Percentiles rank a stretch among this genome's conserved stretches.
Evolutionary conservation across 1,140 invertebrate genomes (phyloP).

Genomic region (Pissodes strobi): DNA sequence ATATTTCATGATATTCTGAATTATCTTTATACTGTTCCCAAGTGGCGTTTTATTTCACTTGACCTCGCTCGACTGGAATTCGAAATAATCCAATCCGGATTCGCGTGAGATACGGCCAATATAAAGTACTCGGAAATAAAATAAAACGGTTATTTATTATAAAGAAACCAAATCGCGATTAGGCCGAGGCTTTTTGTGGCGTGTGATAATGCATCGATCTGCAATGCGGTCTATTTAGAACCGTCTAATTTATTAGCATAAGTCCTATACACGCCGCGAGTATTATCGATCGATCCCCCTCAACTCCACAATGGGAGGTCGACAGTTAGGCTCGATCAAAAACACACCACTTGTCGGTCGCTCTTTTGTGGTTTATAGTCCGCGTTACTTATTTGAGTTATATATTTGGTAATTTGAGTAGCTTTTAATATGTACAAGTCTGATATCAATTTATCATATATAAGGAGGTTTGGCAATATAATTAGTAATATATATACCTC

Average conservation of each 20-base stretch:
- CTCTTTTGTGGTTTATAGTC: constrained; percentile 1
- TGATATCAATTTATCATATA: too few relatives aligned
- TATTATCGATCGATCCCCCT: constrained; percentile 50
- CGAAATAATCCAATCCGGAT: neutral
- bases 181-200: constrained; percentile 42
- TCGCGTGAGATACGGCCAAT: constrained; percentile 6
- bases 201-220: constrained; percentile 54
- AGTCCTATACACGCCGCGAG: constrained; percentile 55
- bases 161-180: constrained; percentile 41
- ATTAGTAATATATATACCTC: too few relatives aligned
- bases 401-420: too few relatives aligned
- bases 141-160: constrained; percentile 35
- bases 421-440: too few relatives aligned
- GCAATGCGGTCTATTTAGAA: constrained; percentile 57
- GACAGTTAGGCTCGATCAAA: constrained; percentile 10
- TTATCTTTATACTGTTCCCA: too few relatives aligned
- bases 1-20: too few relatives aligned
- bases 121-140: constrained; percentile 1
- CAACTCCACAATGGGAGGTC: neutral
- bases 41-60: constrained; percentile 3
- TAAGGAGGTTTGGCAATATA: too few relatives aligned
- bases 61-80: too few relatives aligned
- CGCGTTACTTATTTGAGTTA: neutral
- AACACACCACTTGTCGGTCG: constrained; percentile 11
- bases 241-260: constrained; percentile 58